phyloP scores from a whole-genome alignment of 35 echinoderm and acorn worm species.

The Lytechinus variegatus region DNA sequence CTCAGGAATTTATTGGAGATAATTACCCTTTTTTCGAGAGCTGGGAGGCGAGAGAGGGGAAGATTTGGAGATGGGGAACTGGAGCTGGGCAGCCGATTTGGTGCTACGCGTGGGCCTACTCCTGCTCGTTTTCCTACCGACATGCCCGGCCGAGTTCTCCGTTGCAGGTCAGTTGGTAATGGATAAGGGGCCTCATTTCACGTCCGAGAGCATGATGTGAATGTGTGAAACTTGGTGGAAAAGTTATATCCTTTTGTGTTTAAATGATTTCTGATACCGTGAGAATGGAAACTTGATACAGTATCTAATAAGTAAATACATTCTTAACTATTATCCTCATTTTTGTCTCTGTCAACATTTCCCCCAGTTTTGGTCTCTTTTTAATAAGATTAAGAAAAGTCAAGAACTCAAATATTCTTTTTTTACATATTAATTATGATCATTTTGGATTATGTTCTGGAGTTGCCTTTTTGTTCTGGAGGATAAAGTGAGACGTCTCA shows the following conservation, averaged over 20 bases:
- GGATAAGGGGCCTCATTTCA: not conserved
- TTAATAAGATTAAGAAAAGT: too few species aligned
- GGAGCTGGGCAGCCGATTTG: not conserved
- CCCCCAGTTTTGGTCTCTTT: too few species aligned
- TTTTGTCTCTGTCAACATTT: too few species aligned
- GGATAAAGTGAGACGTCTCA: too few species aligned
- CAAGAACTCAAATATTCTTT: too few species aligned
- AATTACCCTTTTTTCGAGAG: not conserved
- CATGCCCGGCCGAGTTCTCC: conserved; percentile 5
- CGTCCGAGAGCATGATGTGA: not conserved
- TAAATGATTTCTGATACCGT: not conserved
- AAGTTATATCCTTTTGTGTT: not conserved
- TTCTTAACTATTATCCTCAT: not conserved
- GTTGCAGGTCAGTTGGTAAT: not conserved
- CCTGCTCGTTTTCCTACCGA: not conserved
- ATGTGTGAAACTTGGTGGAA: not conserved
- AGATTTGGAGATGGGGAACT: not conserved
- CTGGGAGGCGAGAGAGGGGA: not conserved
- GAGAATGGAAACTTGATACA: not conserved
- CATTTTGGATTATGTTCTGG: too few species aligned
- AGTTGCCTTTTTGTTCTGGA: too few species aligned
- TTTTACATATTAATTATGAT: too few species aligned
- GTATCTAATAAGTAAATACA: not conserved
- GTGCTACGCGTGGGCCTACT: not conserved
- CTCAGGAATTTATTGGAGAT: not conserved